Conservation (phyloP, 2,888 invertebrate genomes). For the Tenthredo notha region DNA sequence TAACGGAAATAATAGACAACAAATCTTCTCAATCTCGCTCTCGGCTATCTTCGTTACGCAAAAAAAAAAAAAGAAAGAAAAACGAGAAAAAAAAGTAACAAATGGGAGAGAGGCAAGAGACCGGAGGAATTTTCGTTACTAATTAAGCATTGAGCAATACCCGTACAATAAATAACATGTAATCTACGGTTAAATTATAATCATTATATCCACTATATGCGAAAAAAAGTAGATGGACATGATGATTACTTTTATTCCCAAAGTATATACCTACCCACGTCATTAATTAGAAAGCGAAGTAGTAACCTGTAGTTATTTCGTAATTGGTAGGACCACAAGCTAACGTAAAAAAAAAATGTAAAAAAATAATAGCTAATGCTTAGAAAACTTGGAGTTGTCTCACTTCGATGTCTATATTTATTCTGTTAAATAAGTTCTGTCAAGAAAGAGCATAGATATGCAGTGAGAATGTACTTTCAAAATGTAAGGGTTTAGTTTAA, state of each 20-base stretch:
- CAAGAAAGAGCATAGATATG: too few relatives aligned
- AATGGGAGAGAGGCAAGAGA: not conserved
- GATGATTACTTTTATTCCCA: not conserved
- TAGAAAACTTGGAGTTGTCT: not conserved
- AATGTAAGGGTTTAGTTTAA: not conserved
- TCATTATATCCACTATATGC: not conserved
- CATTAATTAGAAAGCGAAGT: not conserved
- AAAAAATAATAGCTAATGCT: not conserved
- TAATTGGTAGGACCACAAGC: not conserved
- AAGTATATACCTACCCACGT: not conserved
- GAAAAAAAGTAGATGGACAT: not conserved
- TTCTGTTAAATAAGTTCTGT: not conserved
- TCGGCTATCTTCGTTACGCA: not conserved
- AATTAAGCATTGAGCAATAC: not conserved
- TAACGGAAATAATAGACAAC: slow-evolving; percentile 46
- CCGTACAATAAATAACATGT: not conserved
- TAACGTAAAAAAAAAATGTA: not conserved
- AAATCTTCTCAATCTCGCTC: slow-evolving; percentile 40
- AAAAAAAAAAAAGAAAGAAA: not conserved
- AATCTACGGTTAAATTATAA: not conserved
- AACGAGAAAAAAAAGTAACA: not conserved
- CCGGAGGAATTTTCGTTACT: not conserved
- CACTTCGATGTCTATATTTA: not conserved
- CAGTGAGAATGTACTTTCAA: not conserved
- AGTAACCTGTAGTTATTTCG: not conserved